Conservation (phyloP, 2,113 vertebrate genomes). For the Taurulus bubalis region DNA sequence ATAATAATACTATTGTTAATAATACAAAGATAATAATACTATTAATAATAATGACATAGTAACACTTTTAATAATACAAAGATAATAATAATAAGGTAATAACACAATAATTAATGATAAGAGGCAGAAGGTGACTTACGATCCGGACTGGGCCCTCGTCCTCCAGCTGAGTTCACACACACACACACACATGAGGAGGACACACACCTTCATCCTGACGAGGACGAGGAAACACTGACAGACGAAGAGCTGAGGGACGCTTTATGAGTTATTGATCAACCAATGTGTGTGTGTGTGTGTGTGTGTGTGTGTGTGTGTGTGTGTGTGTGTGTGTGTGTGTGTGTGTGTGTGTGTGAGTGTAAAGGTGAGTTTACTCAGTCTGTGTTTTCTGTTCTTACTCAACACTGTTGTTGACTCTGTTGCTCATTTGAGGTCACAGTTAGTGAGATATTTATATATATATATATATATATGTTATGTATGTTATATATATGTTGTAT, state of each 20-base stretch:
- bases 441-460: not conserved
- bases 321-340: constrained; percentile 24
- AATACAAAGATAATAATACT: too few species aligned
- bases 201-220: constrained; percentile 57
- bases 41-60: too few species aligned
- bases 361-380: constrained; percentile 68
- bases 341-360: too few species aligned
- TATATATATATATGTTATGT: not conserved
- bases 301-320: constrained; percentile 15
- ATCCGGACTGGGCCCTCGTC: constrained; percentile 39
- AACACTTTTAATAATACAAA: too few species aligned
- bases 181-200: constrained; percentile 57
- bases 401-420: constrained; percentile 39
- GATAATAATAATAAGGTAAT: too few species aligned
- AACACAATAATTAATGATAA: too few species aligned
- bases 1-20: too few species aligned
- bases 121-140: constrained; percentile 52
- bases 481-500: too few species aligned
- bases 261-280: constrained; percentile 38
- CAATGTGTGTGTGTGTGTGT: not conserved
- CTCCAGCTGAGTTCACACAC: constrained; percentile 37
- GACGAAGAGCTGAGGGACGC: not conserved
- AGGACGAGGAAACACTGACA: not conserved
- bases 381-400: constrained; percentile 58
- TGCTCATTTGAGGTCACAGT: not conserved